These are phyloP conservation scores for Andricus quercusramuli DNA, from an alignment of 2,888 invertebrate genomes.

Conservation along the genomic window DNA sequence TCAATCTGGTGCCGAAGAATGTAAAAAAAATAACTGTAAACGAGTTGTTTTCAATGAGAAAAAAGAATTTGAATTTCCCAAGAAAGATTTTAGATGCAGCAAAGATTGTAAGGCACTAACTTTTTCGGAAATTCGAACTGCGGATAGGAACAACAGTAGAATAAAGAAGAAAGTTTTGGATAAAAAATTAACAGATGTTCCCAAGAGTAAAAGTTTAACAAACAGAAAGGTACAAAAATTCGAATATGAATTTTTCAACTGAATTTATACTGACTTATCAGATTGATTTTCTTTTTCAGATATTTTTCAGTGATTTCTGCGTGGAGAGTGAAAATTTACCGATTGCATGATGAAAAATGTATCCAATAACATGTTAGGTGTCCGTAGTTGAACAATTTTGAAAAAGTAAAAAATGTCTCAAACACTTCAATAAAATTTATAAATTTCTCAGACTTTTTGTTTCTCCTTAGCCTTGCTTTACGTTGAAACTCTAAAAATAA, in stretches of 20 bases:
- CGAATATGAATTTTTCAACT: not conserved
- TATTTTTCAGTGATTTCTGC: constrained; percentile 21
- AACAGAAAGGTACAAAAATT: constrained; percentile 18
- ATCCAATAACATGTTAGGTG: not conserved
- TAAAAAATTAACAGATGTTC: constrained; percentile 7
- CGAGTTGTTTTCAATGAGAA: constrained; percentile 6
- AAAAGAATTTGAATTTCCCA: not conserved
- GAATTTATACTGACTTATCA: not conserved
- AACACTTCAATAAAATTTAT: not conserved
- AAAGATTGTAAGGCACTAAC: not conserved
- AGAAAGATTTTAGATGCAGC: constrained; percentile 16
- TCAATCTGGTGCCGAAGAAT: not conserved
- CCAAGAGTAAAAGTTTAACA: not conserved
- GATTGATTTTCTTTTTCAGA: constrained; percentile 11
- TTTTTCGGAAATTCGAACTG: not conserved
- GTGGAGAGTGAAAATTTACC: not conserved
- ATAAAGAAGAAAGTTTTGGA: not conserved
- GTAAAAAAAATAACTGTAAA: not conserved
- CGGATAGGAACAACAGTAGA: not conserved
- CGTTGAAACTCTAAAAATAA: not conserved
- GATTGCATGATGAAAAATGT: no score
- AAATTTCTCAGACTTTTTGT: not conserved
- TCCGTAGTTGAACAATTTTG: not conserved
- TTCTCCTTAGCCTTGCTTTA: not conserved
- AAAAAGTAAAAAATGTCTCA: not conserved